phyloP scores from a whole-genome alignment of 1,140 invertebrate species.

The Pararge aegeria region DNA sequence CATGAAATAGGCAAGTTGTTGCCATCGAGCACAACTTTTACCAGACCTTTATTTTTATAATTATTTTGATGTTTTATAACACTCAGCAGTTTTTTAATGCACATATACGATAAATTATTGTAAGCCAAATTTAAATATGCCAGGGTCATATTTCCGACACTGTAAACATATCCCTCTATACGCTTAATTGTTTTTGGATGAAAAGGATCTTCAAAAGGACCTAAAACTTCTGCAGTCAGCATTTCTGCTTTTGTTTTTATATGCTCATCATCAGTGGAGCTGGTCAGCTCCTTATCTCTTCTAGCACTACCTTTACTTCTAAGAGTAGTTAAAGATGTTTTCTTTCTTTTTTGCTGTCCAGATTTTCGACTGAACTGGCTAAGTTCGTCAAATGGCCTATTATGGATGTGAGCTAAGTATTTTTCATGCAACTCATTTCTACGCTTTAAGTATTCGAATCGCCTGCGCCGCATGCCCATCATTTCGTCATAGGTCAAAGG shows the following conservation, averaged over 20 bases:
- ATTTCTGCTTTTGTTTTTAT: slow-evolving; percentile 33
- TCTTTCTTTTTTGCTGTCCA: slow-evolving; percentile 27
- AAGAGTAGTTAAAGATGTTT: slow-evolving; percentile 21
- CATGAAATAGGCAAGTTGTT: slow-evolving; percentile 43
- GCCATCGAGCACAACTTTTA: slow-evolving; percentile 45
- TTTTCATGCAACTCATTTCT: slow-evolving; percentile 33
- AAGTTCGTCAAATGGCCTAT: slow-evolving; percentile 27
- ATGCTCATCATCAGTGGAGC: slow-evolving; percentile 19
- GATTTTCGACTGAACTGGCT: slow-evolving; percentile 30
- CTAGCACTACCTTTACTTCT: slow-evolving; percentile 28
- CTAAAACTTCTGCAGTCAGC: slow-evolving; percentile 35
- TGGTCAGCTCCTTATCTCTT: slow-evolving; percentile 23
- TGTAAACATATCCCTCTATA: slow-evolving; percentile 29
- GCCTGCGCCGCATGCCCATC: slow-evolving; percentile 23
- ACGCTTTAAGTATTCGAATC: slow-evolving; percentile 39
- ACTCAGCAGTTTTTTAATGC: slow-evolving; percentile 30
- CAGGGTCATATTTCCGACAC: slow-evolving; percentile 42
- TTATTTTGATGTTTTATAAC: slow-evolving; percentile 39
- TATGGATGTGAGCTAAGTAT: slow-evolving; percentile 29
- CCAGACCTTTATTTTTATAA: slow-evolving; percentile 33
- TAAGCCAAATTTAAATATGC: slow-evolving; percentile 51
- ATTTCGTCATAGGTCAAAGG: slow-evolving; percentile 43
- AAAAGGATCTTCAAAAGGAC: slow-evolving; percentile 39
- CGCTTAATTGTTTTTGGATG: slow-evolving; percentile 12
- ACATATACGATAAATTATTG: slow-evolving; percentile 44